Percentiles rank a stretch among this genome's conserved stretches.
Evolutionary conservation across 1,140 invertebrate species (phyloP).

Genomic region (Sinella curviseta): DNA sequence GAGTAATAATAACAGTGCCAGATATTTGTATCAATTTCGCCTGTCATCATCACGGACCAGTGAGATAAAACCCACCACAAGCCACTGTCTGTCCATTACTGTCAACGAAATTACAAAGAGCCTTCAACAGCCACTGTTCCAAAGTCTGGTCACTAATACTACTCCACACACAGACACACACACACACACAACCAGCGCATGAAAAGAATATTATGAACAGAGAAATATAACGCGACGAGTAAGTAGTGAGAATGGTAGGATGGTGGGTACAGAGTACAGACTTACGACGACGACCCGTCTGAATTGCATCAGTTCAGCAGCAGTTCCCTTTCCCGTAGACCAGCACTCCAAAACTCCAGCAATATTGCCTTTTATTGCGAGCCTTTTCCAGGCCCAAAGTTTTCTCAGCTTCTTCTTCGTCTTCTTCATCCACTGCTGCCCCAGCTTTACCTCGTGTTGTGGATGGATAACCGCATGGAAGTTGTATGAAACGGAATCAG

Average conservation of each 20-base stretch:
- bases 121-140: constrained; percentile 28
- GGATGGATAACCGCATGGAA: too few species aligned
- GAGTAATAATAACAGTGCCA: constrained; percentile 17
- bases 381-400: too few species aligned
- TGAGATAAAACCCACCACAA: constrained; percentile 43
- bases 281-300: too few species aligned
- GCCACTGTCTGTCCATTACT: constrained; percentile 45
- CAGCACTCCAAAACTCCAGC: not conserved
- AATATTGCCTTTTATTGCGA: not conserved
- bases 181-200: not conserved
- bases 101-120: constrained; percentile 48
- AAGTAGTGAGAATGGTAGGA: not conserved
- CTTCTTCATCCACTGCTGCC: too few species aligned
- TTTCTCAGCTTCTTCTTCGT: too few species aligned
- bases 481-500: not conserved
- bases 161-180: not conserved
- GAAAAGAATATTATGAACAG: not conserved
- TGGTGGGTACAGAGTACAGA: not conserved
- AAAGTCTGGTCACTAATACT: not conserved
- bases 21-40: constrained; percentile 50
- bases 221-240: not conserved
- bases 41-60: constrained; percentile 44
- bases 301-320: not conserved
- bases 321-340: not conserved
- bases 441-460: too few species aligned